These are phyloP conservation scores for Halocaridina rubra DNA, from an alignment of 2,888 invertebrate genomes.

Conservation along the genomic window DNA sequence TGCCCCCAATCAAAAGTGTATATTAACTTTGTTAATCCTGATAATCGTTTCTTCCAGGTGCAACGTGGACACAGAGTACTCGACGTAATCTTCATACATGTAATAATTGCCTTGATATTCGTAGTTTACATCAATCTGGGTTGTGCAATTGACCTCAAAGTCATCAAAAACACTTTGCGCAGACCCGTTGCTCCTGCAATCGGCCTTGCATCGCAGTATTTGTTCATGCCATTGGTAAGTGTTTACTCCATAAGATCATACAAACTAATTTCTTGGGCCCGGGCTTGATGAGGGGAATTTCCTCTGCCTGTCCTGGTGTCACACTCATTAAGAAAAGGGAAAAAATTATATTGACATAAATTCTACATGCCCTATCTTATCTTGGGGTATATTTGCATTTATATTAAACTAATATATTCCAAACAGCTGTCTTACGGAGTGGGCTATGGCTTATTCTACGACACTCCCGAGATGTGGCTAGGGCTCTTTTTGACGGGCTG, in stretches of 20 bases:
- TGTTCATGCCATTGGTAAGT: conserved; percentile 87
- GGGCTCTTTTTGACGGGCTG: conserved; percentile 92
- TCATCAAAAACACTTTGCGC: conserved; percentile 76
- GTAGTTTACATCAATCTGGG: conserved; percentile 91
- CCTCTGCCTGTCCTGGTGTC: too few relatives aligned
- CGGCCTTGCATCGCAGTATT: conserved; percentile 82
- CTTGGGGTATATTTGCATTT: too few relatives aligned
- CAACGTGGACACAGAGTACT: conserved; percentile 42
- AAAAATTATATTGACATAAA: too few relatives aligned
- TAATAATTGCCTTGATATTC: conserved; percentile 81
- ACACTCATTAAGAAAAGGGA: too few relatives aligned
- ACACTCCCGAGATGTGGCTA: conserved; percentile 78
- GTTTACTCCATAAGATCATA: too few relatives aligned
- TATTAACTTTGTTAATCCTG: too few relatives aligned
- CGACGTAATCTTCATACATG: conserved; percentile 77
- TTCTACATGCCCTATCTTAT: too few relatives aligned
- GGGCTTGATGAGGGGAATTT: too few relatives aligned
- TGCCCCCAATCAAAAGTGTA: too few relatives aligned
- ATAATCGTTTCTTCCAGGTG: conserved; percentile 47
- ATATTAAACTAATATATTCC: too few relatives aligned
- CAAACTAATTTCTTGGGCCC: too few relatives aligned
- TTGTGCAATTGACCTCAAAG: conserved; percentile 83
- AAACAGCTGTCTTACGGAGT: conserved; percentile 80
- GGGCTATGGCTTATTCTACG: conserved; percentile 79
- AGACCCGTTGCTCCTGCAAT: conserved; percentile 83